A percentile compares a stretch with the other conserved stretches of the same genome.
Evolutionary conservation across 1,140 invertebrate species (phyloP).

Genomic region (Stenopsyche tienmushanensis): DNA sequence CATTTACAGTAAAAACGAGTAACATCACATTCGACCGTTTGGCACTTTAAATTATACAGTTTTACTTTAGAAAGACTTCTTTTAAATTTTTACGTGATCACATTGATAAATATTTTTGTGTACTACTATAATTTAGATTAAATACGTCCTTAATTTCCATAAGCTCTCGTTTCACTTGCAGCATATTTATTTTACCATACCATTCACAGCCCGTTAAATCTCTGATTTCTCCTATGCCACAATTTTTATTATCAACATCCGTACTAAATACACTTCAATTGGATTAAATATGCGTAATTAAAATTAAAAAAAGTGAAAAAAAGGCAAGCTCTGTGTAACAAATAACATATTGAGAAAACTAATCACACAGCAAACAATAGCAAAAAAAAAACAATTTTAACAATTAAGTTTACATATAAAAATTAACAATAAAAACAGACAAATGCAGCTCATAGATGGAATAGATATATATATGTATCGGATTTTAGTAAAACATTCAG

Average conservation of each 20-base stretch:
- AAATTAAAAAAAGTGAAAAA: conserved; percentile 2
- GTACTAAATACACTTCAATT: conserved; percentile 1
- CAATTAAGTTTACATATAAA: conserved; percentile 1
- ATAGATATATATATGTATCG: no score
- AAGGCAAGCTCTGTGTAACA: conserved; percentile 8
- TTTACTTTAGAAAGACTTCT: neutral
- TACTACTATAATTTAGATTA: conserved; percentile 24
- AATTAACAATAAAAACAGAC: conserved; percentile 8
- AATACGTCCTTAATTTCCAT: conserved; percentile 38
- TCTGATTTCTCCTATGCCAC: conserved; percentile 11
- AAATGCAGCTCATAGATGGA: neutral
- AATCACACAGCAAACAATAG: conserved; percentile 27
- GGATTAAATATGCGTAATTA: conserved; percentile 8
- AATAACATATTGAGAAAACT: conserved; percentile 5
- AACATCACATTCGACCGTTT: conserved; percentile 4
- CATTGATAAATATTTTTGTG: conserved; percentile 10
- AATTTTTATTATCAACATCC: conserved; percentile 3
- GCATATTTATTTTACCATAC: conserved; percentile 24
- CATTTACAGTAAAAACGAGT: neutral
- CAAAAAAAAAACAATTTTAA: conserved; percentile 5
- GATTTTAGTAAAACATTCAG: no score
- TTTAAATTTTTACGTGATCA: neutral
- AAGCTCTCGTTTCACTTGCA: conserved; percentile 39
- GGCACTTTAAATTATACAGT: conserved; percentile 22
- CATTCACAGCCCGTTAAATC: conserved; percentile 33